These are phyloP conservation scores for Eudyptes chrysolophus DNA, from an alignment of 2,113 vertebrate genomes.

Conservation along the genomic window DNA sequence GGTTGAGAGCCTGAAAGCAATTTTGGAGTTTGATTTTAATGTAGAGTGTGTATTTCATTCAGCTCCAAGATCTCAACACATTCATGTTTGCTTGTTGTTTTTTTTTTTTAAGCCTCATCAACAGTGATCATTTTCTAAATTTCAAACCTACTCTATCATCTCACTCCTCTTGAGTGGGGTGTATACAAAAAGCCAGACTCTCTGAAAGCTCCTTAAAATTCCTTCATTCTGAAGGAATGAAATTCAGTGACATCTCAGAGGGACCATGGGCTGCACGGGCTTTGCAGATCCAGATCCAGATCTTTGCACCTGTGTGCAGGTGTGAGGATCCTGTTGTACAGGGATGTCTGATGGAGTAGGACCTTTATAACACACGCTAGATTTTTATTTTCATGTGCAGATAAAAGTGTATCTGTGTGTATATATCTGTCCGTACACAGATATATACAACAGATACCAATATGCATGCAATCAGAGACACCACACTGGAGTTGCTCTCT, in stretches of 20 bases:
- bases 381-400: not conserved
- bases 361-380: not conserved
- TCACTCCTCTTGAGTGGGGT: not conserved
- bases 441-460: not conserved
- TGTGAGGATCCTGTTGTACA: not conserved
- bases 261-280: not conserved
- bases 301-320: not conserved
- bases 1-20: not conserved
- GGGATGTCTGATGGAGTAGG: not conserved
- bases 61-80: not conserved
- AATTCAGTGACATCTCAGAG: not conserved
- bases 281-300: not conserved
- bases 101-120: not conserved
- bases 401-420: not conserved
- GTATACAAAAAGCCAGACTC: not conserved
- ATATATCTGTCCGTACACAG: not conserved
- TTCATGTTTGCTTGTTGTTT: not conserved
- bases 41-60: not conserved
- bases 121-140: not conserved
- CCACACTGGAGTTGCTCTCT: not conserved
- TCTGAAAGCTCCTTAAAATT: not conserved
- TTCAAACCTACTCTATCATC: not conserved
- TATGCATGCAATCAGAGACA: fast-evolving
- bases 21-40: not conserved
- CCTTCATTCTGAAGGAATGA: not conserved